Evolutionary conservation across 2,797 vertebrate species (phyloP).

Genomic region (Cacajao melanocephalus): DNA sequence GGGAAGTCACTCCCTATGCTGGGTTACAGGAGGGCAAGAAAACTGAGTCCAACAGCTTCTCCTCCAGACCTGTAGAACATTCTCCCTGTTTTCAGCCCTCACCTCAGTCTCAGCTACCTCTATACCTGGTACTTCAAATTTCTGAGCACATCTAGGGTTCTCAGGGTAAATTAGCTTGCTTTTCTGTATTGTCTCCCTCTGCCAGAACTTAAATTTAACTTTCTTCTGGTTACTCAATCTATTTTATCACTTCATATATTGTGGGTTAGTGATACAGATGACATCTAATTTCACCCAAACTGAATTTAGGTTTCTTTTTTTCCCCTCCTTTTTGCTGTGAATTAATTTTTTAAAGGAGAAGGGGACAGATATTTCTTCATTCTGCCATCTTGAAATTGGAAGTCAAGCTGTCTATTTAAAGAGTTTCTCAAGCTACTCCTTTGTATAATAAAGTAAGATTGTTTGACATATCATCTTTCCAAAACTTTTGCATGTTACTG

Average conservation of each 20-base stretch:
- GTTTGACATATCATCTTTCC: not conserved
- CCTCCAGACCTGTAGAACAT: not conserved
- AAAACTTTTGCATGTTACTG: not conserved
- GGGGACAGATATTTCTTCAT: not conserved
- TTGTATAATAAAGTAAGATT: not conserved
- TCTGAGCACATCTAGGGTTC: not conserved
- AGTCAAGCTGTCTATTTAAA: not conserved
- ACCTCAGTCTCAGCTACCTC: not conserved
- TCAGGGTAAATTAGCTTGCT: not conserved
- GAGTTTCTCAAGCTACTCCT: not conserved
- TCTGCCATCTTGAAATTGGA: not conserved
- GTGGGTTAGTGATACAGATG: not conserved
- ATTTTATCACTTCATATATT: not conserved
- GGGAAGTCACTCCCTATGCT: not conserved
- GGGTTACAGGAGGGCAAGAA: not conserved
- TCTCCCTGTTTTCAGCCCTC: not conserved
- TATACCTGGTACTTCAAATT: not conserved
- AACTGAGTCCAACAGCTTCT: not conserved
- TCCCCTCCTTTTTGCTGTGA: not conserved
- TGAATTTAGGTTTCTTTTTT: not conserved
- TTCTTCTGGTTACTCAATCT: not conserved
- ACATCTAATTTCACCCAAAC: not conserved
- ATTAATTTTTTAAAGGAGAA: not conserved
- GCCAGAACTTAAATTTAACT: not conserved
- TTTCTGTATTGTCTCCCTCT: not conserved